Evolutionary conservation across 2,888 invertebrate genomes (phyloP).

Genomic region (Hipparchia semele): DNA sequence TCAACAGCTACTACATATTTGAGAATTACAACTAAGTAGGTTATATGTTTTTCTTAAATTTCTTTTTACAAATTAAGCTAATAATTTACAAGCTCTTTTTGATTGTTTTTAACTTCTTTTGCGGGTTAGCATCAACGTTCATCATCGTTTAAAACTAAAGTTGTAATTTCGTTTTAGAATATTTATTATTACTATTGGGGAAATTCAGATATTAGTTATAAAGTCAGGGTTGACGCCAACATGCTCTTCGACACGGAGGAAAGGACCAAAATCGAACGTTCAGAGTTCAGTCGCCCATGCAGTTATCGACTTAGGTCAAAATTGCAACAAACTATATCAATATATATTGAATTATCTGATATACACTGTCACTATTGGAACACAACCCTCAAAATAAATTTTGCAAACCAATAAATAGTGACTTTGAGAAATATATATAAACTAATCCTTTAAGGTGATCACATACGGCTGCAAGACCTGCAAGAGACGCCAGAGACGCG

Average conservation of each 20-base stretch:
- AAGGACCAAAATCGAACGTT: neutral
- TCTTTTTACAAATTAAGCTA: neutral
- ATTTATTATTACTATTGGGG: neutral
- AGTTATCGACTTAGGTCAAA: neutral
- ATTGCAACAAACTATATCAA: neutral
- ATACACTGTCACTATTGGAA: neutral
- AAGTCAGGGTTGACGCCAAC: neutral
- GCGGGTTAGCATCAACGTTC: no score
- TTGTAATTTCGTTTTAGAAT: neutral
- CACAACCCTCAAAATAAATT: neutral
- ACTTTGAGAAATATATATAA: conserved; percentile 4
- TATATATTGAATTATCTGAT: no score
- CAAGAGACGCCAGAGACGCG: neutral
- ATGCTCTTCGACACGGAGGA: neutral
- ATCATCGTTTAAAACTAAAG: neutral
- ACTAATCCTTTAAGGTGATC: neutral
- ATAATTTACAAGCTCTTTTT: neutral
- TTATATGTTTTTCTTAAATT: neutral
- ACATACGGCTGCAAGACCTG: neutral
- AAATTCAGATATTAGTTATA: conserved; percentile 1
- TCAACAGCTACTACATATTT: neutral
- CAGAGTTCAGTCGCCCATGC: conserved; percentile 8
- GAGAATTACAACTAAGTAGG: neutral
- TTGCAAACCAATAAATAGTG: neutral
- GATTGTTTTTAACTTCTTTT: neutral